Base-by-base conservation (phyloP, 1,140 invertebrate genomes). In the Monomorium pharaonis region DNA sequence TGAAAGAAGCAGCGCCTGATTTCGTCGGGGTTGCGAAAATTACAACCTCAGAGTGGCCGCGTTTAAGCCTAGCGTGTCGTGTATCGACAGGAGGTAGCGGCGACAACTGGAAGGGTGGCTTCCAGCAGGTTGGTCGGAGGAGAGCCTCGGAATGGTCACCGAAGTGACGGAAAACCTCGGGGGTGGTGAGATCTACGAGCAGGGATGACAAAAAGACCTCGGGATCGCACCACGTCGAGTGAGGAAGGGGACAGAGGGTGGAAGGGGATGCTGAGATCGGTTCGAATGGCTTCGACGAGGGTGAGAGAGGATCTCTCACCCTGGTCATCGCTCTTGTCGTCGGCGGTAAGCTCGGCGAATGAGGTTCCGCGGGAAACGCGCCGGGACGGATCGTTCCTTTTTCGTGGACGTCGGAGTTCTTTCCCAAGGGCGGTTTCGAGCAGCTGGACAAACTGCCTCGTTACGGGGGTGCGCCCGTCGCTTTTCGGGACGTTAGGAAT, bases 21-120 rank as follows among this genome's bases (percentile, higher is more conserved):
- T 95, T 94, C 90, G 93, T 92, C 91, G 92, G 94, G 92, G 90
- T 94, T 92, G 94, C 92, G 93, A 94, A 94, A 95, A 95, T 95
- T 94, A 95, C 94, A 92, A 92, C 74, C 91, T 24, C 90, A 69
- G 87, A 94, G 93, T 93, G 90, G 85, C 88, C 85, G 90, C 91
- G 83, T 94, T 95, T 94, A 91, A 90, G 84, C 89, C 69, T 76
- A 92, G 91, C 92, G 18, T 27, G 89, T 91, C 88, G 91, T 91
- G 92, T 92, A 92, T 93, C 92, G 93, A 58, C 88, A 72, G 84
- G 83, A 91, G 81, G 87, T 70, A 84, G 85, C 89, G 42, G 51
- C 76, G 49, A 65, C 30, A 63, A 83, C 80, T 72, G 85, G 70
- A 85, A 80, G 85, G 87, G 86, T 42, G 85, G 84, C 58, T 27